Base-by-base conservation (phyloP, 2,797 vertebrate species). In the Eulemur mongoz region DNA sequence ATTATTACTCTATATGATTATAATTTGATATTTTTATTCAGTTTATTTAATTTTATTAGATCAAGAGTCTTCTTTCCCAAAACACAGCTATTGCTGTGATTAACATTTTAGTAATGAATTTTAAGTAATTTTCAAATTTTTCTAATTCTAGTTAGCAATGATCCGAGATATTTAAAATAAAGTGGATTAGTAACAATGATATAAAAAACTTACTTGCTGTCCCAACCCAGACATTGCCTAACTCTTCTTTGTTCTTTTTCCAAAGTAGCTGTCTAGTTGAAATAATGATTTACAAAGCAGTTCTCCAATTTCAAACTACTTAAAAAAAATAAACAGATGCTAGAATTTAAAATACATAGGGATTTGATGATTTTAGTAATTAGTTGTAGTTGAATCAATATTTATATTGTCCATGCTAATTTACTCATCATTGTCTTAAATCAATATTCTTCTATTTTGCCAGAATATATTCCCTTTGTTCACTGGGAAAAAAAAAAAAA, bases 21-120 rank as follows among this genome's bases (percentile, higher is more conserved):
- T 40, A 72, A 79, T 85, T 91, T 89, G 69, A 78, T 75, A 50
- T 40, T 84, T 89, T 82, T 48, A 86, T 70, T 94, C n/a, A 67
- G 1, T 96, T 88, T 5, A 85, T 70, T 86, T 75, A 32, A 76
- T 52, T 59, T 84, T 67, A 86, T 43, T 89, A 75, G 35, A 48
- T 43, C 4, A 22, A 91, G 22, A 86, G 12, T 65, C 92, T 57
- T 92, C 18, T 94, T 13, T 14, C 4, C 15, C 30, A 63, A 76
- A 67, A n/a, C 10, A 81, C 35, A 92, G 5, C 8, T 72, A 35
- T 76, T 92, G 1, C 35, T 86, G 3, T 88, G 38, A 43, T n/a
- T 93, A 63, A 23, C 73, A 40, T 90, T 8, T 57, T 57, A 57
- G 54, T 23, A 57, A 57, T 57, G 27, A 70, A n/a, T 35, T 50